phyloP scores from a whole-genome alignment of 2,113 vertebrate genomes.

The Prionailurus bengalensis region DNA sequence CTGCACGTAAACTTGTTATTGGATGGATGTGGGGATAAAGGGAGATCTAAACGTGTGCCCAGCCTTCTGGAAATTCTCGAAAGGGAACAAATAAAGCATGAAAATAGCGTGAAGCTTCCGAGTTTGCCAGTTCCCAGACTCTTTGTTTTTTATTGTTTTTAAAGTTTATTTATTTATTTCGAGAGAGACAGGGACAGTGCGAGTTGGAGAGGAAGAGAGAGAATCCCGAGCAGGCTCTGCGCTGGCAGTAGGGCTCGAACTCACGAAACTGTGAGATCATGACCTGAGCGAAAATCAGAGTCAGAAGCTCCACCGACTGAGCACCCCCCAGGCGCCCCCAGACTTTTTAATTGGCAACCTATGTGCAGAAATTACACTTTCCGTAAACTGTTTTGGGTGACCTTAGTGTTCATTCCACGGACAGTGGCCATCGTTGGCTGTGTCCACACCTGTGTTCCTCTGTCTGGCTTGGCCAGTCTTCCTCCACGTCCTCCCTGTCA shows the following conservation, averaged over 20 bases:
- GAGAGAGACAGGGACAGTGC: too few species aligned
- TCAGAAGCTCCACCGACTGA: too few species aligned
- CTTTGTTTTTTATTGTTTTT: too few species aligned
- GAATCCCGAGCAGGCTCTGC: too few species aligned
- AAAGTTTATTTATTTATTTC: too few species aligned
- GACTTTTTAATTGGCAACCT: not conserved
- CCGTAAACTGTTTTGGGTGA: too few species aligned
- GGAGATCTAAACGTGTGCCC: not conserved
- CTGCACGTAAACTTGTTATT: too few species aligned
- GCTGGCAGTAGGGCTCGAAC: too few species aligned
- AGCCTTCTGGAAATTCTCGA: not conserved
- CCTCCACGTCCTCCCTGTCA: fast-evolving
- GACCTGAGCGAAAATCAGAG: too few species aligned
- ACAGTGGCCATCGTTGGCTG: not conserved
- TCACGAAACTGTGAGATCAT: too few species aligned
- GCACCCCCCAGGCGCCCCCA: not conserved
- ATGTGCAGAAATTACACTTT: not conserved
- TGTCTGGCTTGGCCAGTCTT: fast-evolving
- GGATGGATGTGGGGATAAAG: not conserved
- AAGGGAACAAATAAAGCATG: not conserved
- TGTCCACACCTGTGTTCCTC: fast-evolving
- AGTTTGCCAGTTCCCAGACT: not conserved
- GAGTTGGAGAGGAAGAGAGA: too few species aligned
- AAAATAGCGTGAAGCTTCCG: not conserved
- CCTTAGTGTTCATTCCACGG: not conserved